Evolutionary conservation across 2,797 vertebrate genomes (phyloP).

Genomic region (Acanthopagrus latus): DNA sequence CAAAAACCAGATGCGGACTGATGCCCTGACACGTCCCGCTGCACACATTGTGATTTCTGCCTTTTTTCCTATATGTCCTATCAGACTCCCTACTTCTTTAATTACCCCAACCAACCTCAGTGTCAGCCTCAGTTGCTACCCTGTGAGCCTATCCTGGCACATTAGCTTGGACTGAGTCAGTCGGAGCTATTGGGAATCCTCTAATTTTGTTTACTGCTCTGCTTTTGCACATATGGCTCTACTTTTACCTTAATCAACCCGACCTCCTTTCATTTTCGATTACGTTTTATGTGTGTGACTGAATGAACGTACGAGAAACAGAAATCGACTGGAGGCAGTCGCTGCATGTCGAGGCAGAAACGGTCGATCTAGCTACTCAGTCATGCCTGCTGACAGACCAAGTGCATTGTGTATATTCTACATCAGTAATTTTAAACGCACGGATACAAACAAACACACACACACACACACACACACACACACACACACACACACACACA

Average conservation of each 20-base stretch:
- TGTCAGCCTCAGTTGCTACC: no score
- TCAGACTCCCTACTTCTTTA: no score
- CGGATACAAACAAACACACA: slow-evolving; percentile 15
- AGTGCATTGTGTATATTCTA: slow-evolving; percentile 49
- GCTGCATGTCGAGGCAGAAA: slow-evolving; percentile 27
- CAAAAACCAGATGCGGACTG: slow-evolving; percentile 1
- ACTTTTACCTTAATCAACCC: no score
- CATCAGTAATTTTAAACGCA: slow-evolving; percentile 55
- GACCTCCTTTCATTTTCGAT: no score
- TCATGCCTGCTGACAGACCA: slow-evolving; percentile 44
- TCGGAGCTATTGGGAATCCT: no score
- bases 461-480: slow-evolving; percentile 11
- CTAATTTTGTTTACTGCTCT: no score
- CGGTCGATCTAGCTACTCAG: slow-evolving; percentile 49
- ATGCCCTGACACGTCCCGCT: no score
- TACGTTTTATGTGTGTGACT: neutral
- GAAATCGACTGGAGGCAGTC: slow-evolving; percentile 23
- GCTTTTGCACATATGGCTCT: no score
- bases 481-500: slow-evolving; percentile 7
- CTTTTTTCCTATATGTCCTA: no score
- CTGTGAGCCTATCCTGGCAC: no score
- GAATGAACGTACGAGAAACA: slow-evolving; percentile 10
- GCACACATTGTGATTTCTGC: neutral
- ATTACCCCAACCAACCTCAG: neutral
- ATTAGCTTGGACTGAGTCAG: no score